phyloP scores from a whole-genome alignment of 2,888 invertebrate species.

The Xanthorhoe spadicearia region DNA sequence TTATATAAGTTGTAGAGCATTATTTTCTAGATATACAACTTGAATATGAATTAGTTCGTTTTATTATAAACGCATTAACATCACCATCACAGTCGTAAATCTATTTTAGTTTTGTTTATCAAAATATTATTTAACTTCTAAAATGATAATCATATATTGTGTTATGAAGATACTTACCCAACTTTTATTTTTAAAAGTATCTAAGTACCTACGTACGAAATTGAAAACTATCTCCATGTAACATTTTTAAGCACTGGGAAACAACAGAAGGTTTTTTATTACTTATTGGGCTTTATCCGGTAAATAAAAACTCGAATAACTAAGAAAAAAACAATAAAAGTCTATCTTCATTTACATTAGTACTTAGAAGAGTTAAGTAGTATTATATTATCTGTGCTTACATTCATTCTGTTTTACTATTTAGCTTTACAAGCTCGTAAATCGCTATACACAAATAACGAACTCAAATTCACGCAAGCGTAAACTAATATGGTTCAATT shows the following conservation, averaged over 20 bases:
- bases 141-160: too few relatives aligned
- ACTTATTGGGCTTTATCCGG: slow-evolving; percentile 20
- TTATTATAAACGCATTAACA: too few relatives aligned
- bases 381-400: too few relatives aligned
- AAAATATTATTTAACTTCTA: background rate
- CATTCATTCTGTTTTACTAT: background rate
- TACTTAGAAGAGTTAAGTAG: too few relatives aligned
- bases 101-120: too few relatives aligned
- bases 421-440: slow-evolving; percentile 15
- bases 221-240: background rate
- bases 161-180: too few relatives aligned
- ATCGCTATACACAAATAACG: slow-evolving; percentile 15
- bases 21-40: too few relatives aligned
- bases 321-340: too few relatives aligned
- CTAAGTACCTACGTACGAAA: too few relatives aligned
- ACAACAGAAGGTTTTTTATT: slow-evolving; percentile 12
- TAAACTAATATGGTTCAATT: slow-evolving; percentile 40
- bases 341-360: background rate
- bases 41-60: too few relatives aligned
- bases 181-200: too few relatives aligned
- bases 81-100: too few relatives aligned
- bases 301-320: background rate
- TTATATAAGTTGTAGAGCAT: background rate
- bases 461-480: slow-evolving; percentile 38
- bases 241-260: background rate